These are phyloP conservation scores for Paracentrotus lividus DNA, from an alignment of 53 echinoderm and acorn worm species.

Conservation along the genomic window DNA sequence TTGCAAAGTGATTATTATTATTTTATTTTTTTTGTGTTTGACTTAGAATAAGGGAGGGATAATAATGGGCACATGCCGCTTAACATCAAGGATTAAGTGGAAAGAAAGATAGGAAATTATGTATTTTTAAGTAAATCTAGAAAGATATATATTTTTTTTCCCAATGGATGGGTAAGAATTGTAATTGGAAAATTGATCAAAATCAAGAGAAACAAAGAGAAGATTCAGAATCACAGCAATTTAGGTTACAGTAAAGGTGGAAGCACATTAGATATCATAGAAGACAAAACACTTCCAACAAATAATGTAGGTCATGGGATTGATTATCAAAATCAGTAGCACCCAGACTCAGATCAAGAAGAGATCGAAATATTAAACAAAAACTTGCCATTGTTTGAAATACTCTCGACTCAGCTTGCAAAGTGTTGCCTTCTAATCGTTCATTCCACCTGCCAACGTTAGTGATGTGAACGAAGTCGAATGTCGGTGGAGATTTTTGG, in stretches of 20 bases:
- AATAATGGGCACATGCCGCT: neutral
- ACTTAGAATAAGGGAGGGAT: neutral
- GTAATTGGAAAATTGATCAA: neutral
- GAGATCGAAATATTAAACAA: neutral
- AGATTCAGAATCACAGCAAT: neutral
- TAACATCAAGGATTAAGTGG: neutral
- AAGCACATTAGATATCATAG: neutral
- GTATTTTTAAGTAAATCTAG: neutral
- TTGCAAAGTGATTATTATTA: neutral
- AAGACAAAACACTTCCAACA: neutral
- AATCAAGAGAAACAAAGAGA: neutral
- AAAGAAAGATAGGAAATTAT: neutral
- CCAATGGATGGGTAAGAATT: neutral
- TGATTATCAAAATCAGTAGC: neutral
- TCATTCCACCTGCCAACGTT: neutral
- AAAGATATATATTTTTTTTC: neutral
- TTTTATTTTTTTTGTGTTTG: neutral
- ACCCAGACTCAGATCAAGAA: neutral
- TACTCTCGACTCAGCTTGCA: neutral
- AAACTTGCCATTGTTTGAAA: neutral
- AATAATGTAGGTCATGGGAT: constrained; percentile 7
- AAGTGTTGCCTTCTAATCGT: neutral
- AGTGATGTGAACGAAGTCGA: constrained; percentile 6
- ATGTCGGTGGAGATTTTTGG: neutral
- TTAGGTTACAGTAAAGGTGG: neutral